Evolutionary conservation across 2,797 vertebrate species (phyloP), one percentile per base, ranked within the genome.

Genomic region (Selene dorsalis): DNA sequence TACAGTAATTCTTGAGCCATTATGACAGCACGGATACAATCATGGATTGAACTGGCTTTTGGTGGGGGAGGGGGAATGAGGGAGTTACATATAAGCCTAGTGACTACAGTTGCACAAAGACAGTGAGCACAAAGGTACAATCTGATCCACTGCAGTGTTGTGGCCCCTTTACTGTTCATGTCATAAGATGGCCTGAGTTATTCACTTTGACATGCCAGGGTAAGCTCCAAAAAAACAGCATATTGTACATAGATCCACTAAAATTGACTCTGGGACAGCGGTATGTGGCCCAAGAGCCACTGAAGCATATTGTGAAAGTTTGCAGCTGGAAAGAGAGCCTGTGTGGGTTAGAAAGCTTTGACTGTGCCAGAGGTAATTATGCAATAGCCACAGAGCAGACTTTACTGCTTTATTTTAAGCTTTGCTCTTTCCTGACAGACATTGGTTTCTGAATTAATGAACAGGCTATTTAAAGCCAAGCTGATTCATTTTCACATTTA

Each of bases 381-480:
- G 10, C 9, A 56, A 6, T 3, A 39, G 14, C 6, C 66, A 47
- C 32, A 43, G 14, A 12, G 13, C 38, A 53, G 20, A 69, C 28
- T 69, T 47, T 17, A 47, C 16, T 62, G 66, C 48, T 22, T 53
- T 28, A 41, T 8, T 59, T 69, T 52, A 30, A 43, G 50, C n/a
- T 26, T 26, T 48, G 47, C 9, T 45, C 48, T 48, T 67, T 57
- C 30, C 32, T 48, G 50, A 57, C 45, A 41, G 41, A 50, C 6
- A 32, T 62, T 6, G 0, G 20, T 41, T 30, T 61, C 57, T 68
- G 62, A 53, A 58, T 71, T 57, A 67, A 20, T 45, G 57, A 43
- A 9, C 11, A 8, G 16, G 5, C 5, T 69, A 35, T 61, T 71
- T 57, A 11, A 43, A 66, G 17, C 16, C 2, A 39, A 55, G 30